Conservation (phyloP, 2,888 invertebrate genomes). For the Apamea crenata region DNA sequence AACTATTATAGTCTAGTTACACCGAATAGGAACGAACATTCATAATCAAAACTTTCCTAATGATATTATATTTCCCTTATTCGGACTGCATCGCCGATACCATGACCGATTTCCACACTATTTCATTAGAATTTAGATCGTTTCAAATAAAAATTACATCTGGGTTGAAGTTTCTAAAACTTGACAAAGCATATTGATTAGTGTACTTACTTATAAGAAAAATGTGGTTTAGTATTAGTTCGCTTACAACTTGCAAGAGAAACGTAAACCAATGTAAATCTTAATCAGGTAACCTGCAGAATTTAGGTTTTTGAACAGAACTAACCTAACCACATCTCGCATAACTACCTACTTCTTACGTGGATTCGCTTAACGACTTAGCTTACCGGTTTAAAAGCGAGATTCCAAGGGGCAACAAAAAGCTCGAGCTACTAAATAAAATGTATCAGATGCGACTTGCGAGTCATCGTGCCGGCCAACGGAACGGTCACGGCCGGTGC, state of each 20-base stretch:
- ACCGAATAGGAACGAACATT: background rate
- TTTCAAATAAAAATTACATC: background rate
- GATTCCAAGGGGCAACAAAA: constrained; percentile 81
- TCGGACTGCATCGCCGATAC: background rate
- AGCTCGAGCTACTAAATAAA: constrained; percentile 78
- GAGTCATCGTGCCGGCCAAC: constrained; percentile 85
- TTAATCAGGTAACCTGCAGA: background rate
- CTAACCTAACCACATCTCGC: background rate
- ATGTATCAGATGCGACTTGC: constrained; percentile 83
- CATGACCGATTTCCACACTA: constrained; percentile 3
- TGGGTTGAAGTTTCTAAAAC: background rate
- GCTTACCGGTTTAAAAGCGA: constrained; percentile 85
- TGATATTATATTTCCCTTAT: background rate
- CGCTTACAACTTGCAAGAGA: too few relatives aligned
- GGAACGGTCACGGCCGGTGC: constrained; percentile 86
- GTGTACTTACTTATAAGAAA: background rate
- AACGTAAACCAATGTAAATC: background rate
- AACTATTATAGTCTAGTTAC: background rate
- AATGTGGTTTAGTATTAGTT: background rate
- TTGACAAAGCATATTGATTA: background rate
- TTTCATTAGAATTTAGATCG: constrained; percentile 15
- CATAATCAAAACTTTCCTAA: background rate
- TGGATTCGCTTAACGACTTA: constrained; percentile 68
- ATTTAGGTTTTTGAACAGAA: background rate
- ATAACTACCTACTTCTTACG: constrained; percentile 41